Base-by-base conservation (phyloP, 2,888 invertebrate species). In the Penaeus monodon region DNA sequence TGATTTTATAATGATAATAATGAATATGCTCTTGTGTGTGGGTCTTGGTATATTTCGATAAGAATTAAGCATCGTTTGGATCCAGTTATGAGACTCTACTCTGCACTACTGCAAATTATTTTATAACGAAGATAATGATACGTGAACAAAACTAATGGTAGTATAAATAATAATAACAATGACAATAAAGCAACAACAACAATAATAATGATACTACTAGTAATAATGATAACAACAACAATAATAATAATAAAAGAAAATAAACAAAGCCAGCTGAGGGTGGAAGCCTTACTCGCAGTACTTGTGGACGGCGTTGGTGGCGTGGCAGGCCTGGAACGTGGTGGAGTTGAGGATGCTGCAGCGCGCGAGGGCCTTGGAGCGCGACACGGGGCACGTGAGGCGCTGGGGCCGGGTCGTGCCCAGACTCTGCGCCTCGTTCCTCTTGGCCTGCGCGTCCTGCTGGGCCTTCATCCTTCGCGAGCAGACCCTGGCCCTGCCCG, bases 401-500 rank as follows among this genome's bases (percentile, higher is more conserved):
- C 85, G 80, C 74, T 84, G 86, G 49, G 74, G 27, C n/a, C 88
- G 65, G 2, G 57, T 68, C 38, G 27, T 8, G 8, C 29, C 73
- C 24, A 44, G 49, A 2, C 83, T 70, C 33, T 12, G 0, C 33
- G 38, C 29, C 20, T 73, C 57, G 27, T 70, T 64, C 63, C 64
- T n/a, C 68, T 57, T 74, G 57, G n/a, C 63, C 27, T 14, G 66
- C 10, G 38, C 33, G 17, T 10, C 44, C 49, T 76, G 29, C 22
- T 66, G 38, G 24, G 66, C 74, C 70, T 49, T 74, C 77, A 84
- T 73, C 44, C 78, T 81, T 0, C 95, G 93, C 2, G 94, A 94
- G 91, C 96, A 96, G 7, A 95, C 95, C 85, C 95, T 94, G 88
- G 94, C 95, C 0, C 96, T 96, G 0, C 98, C 98, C 1, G 97